Percentiles rank a stretch among this genome's conserved stretches.
phyloP scores from a whole-genome alignment of 2,797 vertebrate genomes.

The Darevskia nairensis region DNA sequence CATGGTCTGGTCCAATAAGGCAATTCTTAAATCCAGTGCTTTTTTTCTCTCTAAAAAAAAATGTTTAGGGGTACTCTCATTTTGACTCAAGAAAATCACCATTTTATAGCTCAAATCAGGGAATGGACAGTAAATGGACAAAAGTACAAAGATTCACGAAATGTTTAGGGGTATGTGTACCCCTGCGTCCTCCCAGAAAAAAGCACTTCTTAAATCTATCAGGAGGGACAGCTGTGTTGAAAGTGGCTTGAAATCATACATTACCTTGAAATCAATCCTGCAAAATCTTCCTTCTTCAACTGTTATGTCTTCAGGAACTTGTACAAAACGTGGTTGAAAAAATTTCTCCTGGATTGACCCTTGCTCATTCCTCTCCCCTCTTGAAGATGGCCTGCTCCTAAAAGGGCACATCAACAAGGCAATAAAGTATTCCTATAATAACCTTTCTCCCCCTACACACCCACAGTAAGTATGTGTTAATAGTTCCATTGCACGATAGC shows the following conservation, averaged over 20 bases:
- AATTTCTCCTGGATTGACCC: conserved; percentile 94
- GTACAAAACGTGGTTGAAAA: conserved; percentile 92
- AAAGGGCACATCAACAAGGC: background rate
- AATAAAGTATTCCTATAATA: background rate
- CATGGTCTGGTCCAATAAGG: background rate
- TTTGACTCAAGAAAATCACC: too few relatives aligned
- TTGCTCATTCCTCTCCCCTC: conserved; percentile 83
- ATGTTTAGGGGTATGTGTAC: too few relatives aligned
- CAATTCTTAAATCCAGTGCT: too few relatives aligned
- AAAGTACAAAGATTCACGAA: too few relatives aligned
- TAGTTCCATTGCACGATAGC: background rate
- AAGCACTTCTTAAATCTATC: background rate
- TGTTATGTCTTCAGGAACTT: conserved; percentile 89
- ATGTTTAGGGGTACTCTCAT: too few relatives aligned
- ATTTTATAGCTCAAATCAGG: too few relatives aligned
- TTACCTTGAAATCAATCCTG: conserved; percentile 93
- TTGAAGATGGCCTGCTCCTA: conserved; percentile 88
- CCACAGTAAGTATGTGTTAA: background rate
- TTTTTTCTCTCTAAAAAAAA: too few relatives aligned
- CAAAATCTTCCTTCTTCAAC: conserved; percentile 94
- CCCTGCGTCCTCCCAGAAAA: too few relatives aligned
- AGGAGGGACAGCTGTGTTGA: background rate
- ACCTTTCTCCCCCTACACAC: too few relatives aligned
- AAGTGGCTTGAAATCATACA: conserved; percentile 12
- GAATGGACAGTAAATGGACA: too few relatives aligned